Base-by-base conservation (phyloP, 2,113 vertebrate genomes). In the Cyrtonyx montezumae region DNA sequence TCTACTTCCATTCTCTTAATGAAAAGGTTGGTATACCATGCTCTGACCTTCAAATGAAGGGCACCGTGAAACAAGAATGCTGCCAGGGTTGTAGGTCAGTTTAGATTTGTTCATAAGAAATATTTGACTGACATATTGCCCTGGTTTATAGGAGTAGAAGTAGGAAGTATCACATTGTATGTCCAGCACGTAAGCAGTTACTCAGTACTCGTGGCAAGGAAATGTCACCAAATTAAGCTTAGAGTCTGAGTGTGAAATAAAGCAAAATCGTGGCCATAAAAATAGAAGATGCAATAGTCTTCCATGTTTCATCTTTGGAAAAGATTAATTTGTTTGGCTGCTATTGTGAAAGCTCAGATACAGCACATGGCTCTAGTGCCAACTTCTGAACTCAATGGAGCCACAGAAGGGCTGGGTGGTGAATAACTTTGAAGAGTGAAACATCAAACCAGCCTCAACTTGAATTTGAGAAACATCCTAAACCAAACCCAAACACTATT, bases 401-500 rank as follows among this genome's bases (percentile, higher is more conserved):
- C 91, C 96, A 95, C 88, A 87, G 15, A 91, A 95, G 94, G 88
- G 88, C 78, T 96, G 96, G 94, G 94, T 78, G 70, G 84, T 95
- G 93, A 96, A 88, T 77, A 87, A 93, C 95, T 96, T 94, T 95
- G 91, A 97, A 96, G 88, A 96, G 79, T 2, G 1, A 91, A 96
- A 94, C 90, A 96, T 78, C 81, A 95, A 96, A 96, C 96, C 95
- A 96, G 97, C 95, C 95, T 95, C 91, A 96, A 94, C 96, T 96
- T 96, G 96, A 96, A 94, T 83, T 1, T 87, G 84, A 96, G 94
- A 96, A 95, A 66, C 92, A 90, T 95, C 94, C 95, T 92, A 93
- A 96, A 95, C 84, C 91, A 95, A 96, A 97, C 86, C 85, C 91
- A 96, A 96, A 92, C 87, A 95, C 77, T 86, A 85, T 78, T 69